A percentile compares a stretch with the other conserved stretches of the same genome.
phyloP scores from a whole-genome alignment of 2,113 vertebrate genomes.

The Menidia beryllina region DNA sequence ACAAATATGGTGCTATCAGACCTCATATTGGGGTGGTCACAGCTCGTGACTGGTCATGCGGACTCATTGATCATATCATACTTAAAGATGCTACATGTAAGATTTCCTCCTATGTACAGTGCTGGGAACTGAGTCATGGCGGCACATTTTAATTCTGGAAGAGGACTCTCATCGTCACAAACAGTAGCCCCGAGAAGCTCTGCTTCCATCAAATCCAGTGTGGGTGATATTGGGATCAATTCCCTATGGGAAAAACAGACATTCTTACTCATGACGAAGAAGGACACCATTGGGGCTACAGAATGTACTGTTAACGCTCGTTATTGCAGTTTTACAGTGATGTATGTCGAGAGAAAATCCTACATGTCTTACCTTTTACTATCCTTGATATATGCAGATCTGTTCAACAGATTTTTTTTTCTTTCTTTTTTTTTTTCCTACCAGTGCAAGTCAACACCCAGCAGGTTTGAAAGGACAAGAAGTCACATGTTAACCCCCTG shows the following conservation, averaged over 20 bases:
- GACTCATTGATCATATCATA: slow-evolving; percentile 99
- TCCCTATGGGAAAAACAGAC: slow-evolving; percentile 67
- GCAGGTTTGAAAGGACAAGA: slow-evolving; percentile 98
- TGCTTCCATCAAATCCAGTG: slow-evolving; percentile 31
- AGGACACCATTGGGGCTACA: slow-evolving; percentile 61
- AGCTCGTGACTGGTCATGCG: slow-evolving; percentile 98
- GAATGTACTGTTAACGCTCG: slow-evolving; percentile 69
- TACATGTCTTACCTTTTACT: slow-evolving; percentile 76
- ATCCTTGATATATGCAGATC: slow-evolving; percentile 99
- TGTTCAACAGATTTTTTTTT: slow-evolving; percentile 96
- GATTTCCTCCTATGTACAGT: slow-evolving; percentile 63
- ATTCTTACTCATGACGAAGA: slow-evolving; percentile 24
- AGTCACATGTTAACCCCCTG: slow-evolving; percentile 75
- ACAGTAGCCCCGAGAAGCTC: slow-evolving; percentile 51
- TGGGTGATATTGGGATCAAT: slow-evolving; percentile 55
- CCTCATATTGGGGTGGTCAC: slow-evolving; percentile 93
- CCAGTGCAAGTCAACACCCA: slow-evolving; percentile 96
- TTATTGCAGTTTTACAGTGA: slow-evolving; percentile 28
- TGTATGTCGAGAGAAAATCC: slow-evolving; percentile 68
- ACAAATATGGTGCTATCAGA: slow-evolving; percentile 97
- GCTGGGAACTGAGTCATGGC: slow-evolving; percentile 40
- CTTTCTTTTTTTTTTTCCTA: slow-evolving; percentile 73
- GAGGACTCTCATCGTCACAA: slow-evolving; percentile 34
- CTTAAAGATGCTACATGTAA: slow-evolving; percentile 77
- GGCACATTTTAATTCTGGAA: slow-evolving; percentile 52